Evolutionary conservation across 2,797 vertebrate genomes (phyloP).

Genomic region (Adrianichthys oophorus): DNA sequence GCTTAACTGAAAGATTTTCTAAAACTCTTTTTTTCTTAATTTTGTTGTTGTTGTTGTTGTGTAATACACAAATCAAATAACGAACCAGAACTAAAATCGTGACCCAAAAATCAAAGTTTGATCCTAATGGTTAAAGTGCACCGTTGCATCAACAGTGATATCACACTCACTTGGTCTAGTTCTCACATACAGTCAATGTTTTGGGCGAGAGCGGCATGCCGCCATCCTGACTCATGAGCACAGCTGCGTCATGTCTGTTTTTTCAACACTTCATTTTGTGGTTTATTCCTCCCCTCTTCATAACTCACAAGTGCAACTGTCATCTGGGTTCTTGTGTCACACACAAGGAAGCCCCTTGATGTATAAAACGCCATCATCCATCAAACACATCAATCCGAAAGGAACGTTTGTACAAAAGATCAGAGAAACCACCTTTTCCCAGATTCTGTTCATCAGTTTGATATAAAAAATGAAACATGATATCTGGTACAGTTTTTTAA

Average conservation of each 20-base stretch:
- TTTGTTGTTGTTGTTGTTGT: no score
- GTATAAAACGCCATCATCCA: conserved; percentile 42
- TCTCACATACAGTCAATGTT: no score
- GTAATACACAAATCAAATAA: no score
- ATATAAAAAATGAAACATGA: conserved; percentile 57
- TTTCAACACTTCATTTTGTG: conserved; percentile 13
- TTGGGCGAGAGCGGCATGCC: neutral
- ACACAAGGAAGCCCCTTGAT: conserved; percentile 20
- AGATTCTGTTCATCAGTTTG: conserved; percentile 58
- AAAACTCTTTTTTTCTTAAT: no score
- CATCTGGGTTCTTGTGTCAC: conserved; percentile 32
- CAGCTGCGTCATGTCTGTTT: conserved; percentile 21
- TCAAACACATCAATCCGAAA: conserved; percentile 36
- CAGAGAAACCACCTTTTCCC: conserved; percentile 40
- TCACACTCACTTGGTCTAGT: no score
- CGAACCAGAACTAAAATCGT: no score
- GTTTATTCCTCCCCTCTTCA: conserved; percentile 24
- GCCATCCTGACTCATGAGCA: neutral
- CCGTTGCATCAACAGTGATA: no score
- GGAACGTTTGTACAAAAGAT: conserved; percentile 62
- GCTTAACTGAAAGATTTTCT: no score
- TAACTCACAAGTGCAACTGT: conserved; percentile 29
- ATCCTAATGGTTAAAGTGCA: no score
- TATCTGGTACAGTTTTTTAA: conserved; percentile 60
- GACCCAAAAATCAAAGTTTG: no score